phyloP scores from a whole-genome alignment of 2,888 invertebrate genomes.

The Cephonodes hylas region DNA sequence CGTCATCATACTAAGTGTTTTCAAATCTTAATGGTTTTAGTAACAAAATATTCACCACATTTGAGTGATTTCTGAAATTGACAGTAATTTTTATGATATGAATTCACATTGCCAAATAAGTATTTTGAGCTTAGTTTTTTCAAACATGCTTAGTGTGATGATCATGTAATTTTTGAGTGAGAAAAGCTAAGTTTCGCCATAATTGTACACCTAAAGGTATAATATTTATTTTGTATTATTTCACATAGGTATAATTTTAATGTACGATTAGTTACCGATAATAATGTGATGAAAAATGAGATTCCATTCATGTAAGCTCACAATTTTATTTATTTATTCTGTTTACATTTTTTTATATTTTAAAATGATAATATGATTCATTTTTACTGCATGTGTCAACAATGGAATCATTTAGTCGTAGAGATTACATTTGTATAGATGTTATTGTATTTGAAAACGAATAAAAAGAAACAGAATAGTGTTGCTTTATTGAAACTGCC shows the following conservation, averaged over 20 bases:
- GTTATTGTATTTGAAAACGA: slow-evolving; percentile 80
- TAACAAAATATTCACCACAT: neutral
- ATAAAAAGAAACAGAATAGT: slow-evolving; percentile 66
- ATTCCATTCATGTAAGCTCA: slow-evolving; percentile 39
- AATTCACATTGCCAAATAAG: neutral
- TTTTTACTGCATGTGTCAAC: slow-evolving; percentile 70
- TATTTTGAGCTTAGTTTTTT: slow-evolving; percentile 14
- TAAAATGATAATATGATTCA: slow-evolving; percentile 34
- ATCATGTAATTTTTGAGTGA: slow-evolving; percentile 25
- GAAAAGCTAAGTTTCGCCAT: slow-evolving; percentile 8
- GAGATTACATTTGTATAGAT: slow-evolving; percentile 79
- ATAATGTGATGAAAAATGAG: slow-evolving; percentile 36
- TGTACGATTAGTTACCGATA: slow-evolving; percentile 13
- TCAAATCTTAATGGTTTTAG: neutral
- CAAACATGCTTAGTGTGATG: slow-evolving; percentile 3
- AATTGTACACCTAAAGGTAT: slow-evolving; percentile 16
- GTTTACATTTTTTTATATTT: slow-evolving; percentile 25
- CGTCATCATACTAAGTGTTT: slow-evolving; percentile 6
- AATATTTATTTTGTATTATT: slow-evolving; percentile 17
- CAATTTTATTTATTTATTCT: slow-evolving; percentile 36
- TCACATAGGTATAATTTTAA: slow-evolving; percentile 13
- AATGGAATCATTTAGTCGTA: slow-evolving; percentile 73
- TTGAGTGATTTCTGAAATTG: too few relatives aligned
- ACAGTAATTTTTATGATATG: neutral
- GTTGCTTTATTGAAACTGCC: slow-evolving; percentile 17